Evolutionary conservation across 2,797 vertebrate genomes (phyloP).

Genomic region (Acanthopagrus latus): DNA sequence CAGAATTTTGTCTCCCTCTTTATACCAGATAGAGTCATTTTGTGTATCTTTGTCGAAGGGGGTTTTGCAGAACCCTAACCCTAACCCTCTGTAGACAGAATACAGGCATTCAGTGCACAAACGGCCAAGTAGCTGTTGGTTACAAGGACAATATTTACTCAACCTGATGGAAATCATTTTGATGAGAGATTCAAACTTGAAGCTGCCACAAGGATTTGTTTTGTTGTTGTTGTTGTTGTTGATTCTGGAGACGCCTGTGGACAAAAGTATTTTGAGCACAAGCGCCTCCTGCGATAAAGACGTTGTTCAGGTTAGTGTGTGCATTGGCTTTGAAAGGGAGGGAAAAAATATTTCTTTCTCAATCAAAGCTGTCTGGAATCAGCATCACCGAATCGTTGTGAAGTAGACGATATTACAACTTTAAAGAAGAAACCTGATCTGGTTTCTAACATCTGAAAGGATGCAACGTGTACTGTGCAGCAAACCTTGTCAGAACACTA

Average conservation of each 20-base stretch:
- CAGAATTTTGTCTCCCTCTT: slow-evolving; percentile 24
- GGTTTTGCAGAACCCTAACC: slow-evolving; percentile 51
- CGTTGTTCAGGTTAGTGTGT: too few relatives aligned
- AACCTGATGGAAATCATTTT: too few relatives aligned
- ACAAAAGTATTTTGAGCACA: too few relatives aligned
- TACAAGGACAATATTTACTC: too few relatives aligned
- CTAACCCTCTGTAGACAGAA: slow-evolving; percentile 37
- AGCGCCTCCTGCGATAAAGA: too few relatives aligned
- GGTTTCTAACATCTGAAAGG: background rate
- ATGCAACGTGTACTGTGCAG: background rate
- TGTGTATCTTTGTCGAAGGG: slow-evolving; percentile 38
- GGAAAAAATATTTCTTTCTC: too few relatives aligned
- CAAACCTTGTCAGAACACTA: slow-evolving; percentile 14
- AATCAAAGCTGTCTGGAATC: background rate
- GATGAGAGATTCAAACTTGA: too few relatives aligned
- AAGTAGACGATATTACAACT: slow-evolving; percentile 9
- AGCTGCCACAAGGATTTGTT: too few relatives aligned
- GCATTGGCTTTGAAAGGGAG: too few relatives aligned
- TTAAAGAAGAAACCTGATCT: slow-evolving; percentile 1
- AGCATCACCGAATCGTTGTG: background rate
- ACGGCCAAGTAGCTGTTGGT: slow-evolving; percentile 13
- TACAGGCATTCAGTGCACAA: slow-evolving; percentile 47
- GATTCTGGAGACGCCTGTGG: too few relatives aligned
- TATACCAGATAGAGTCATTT: slow-evolving; percentile 18
- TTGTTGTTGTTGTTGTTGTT: too few relatives aligned